Base-by-base conservation (phyloP, 2,888 invertebrate species). In the Brachylomia viminalis region DNA sequence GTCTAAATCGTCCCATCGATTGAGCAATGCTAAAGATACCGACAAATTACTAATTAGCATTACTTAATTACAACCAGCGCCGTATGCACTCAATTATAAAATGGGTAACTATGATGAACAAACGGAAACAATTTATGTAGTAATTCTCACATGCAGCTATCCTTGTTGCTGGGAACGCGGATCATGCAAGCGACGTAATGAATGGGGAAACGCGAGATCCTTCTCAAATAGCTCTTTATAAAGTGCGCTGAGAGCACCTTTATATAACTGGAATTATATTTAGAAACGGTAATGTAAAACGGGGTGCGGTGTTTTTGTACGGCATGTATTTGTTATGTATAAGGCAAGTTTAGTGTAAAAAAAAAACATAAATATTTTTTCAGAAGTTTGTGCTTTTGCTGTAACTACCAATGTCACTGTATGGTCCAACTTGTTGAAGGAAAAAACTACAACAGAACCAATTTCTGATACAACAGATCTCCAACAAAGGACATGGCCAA, bases 171-270 rank as follows among this genome's bases (percentile, higher is more conserved):
- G 47, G 17, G 49, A 78, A 71, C 59, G 42, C 62, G 68, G 62
- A 70, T 42, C 78, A 80, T 80, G 70, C 70, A 64, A 72, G 72
- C 66, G 72, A 67, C 59, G 52, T 84, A 77, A 86, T 81, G 80
- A 81, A 87, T 81, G 68, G 67, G 23, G 82, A 38, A 82, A 87
- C 59, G 56, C 47, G 79, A 87, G 74, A 79, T 75, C 47, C 71
- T 61, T 59, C 85, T 86, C 69, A 72, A 86, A 84, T 87, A 68
- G 62, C 76, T 58, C 73, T 80, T 67, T 59, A 75, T 77, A 70
- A 77, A 70, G 70, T 65, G 67, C 23, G 66, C 47, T 62, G 58
- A 65, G 70, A 75, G 56, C 56, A 42, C 65, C 59, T 59, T 71
- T 33, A 68, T 75, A 11, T 47, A 54, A n/a, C 64, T 80, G 27